Percentiles rank a stretch among this genome's conserved stretches.
These are phyloP conservation scores for Biston betularia DNA, from an alignment of 2,888 invertebrate species.

Conservation along the genomic window DNA sequence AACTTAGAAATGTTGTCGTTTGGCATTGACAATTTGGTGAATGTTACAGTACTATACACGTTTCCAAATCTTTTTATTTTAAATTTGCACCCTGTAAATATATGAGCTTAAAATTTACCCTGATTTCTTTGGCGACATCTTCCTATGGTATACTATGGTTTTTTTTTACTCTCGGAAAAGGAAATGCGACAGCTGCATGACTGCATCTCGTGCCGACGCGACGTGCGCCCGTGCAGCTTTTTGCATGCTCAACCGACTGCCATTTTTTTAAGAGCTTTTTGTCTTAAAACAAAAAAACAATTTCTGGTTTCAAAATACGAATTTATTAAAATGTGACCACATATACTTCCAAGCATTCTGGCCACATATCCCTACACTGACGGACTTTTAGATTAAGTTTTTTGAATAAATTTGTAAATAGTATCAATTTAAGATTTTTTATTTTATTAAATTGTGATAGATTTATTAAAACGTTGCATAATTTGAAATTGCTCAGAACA, in stretches of 20 bases:
- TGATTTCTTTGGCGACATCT: constrained; percentile 75
- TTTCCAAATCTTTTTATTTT: not conserved
- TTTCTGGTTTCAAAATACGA: not conserved
- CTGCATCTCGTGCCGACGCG: constrained; percentile 80
- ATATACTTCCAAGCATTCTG: too few relatives aligned
- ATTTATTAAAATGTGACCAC: too few relatives aligned
- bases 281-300: constrained; percentile 51
- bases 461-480: too few relatives aligned
- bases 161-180: constrained; percentile 74
- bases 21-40: too few relatives aligned
- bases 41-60: too few relatives aligned
- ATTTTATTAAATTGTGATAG: too few relatives aligned
- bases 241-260: constrained; percentile 73
- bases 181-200: constrained; percentile 82
- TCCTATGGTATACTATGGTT: constrained; percentile 63
- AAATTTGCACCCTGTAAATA: constrained; percentile 24
- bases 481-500: too few relatives aligned
- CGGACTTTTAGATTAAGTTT: too few relatives aligned
- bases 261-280: constrained; percentile 62
- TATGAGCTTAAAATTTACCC: constrained; percentile 46
- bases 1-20: too few relatives aligned
- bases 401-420: too few relatives aligned
- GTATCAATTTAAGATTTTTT: too few relatives aligned
- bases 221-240: constrained; percentile 68
- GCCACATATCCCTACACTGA: too few relatives aligned